Evolutionary conservation across 2,888 invertebrate genomes (phyloP), one percentile per base, ranked within the genome.

Genomic region (Cistogaster globosa): DNA sequence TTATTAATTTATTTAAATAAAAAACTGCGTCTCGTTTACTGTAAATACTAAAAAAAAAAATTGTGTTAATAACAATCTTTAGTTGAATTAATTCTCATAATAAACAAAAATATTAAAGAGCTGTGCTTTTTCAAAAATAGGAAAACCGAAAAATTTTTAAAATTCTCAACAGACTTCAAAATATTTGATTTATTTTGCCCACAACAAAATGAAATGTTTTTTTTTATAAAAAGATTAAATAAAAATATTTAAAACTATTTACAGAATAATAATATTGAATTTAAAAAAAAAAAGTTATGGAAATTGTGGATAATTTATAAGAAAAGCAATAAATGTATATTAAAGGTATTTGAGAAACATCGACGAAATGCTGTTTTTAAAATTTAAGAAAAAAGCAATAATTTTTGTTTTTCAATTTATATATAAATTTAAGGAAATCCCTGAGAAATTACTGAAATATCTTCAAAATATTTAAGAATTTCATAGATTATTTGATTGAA

Each of bases 21-120:
- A 63, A 32, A 83, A 83, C 53, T 85, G 80, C 69, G 71, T 80
- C 53, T 82, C 74, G 84, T 42, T 65, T 62, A 22, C 26, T 62
- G 60, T 58, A 57, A 68, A 74, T 68, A 62, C 45, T 62, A 42
- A 68, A 68, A 51, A 62, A 60, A 42, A 55, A 53, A 53, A 58
- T 45, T 12, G 2, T 42, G 11, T 12, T 12, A 55, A 69, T 16
- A 67, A 69, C 38, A 51, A 60, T 63, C n/a, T 63, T 22, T n/a
- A 42, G 60, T 65, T n/a, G 6, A 45, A 16, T 69, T 71, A 45
- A 71, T 36, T 48, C 58, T 76, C 53, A 65, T 74, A 62, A 63
- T 63, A 78, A 82, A 71, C 65, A 63, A 58, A 42, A 38, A 62
- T 48, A 48, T 16, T 48, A 3, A 16, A 48, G 4, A 16, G n/a